A percentile compares a stretch with the other conserved stretches of the same genome.
Evolutionary conservation across 2,888 invertebrate species (phyloP).

Genomic region (Tridacna gigas): DNA sequence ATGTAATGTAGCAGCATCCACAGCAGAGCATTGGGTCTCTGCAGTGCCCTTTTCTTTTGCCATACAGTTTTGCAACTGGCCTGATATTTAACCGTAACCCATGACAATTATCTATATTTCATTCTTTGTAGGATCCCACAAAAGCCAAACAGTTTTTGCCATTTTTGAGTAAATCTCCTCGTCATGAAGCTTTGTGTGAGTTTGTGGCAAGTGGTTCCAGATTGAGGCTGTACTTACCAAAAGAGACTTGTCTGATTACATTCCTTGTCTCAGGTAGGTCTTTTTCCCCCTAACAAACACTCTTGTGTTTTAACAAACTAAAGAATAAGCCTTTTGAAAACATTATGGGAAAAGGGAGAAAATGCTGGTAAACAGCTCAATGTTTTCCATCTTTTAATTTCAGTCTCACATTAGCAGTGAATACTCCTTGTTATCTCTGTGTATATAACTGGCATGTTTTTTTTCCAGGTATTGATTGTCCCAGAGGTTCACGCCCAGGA

Average conservation of each 20-base stretch:
- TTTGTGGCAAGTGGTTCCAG: conserved; percentile 98
- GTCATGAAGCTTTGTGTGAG: conserved; percentile 96
- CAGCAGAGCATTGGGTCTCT: too few species aligned
- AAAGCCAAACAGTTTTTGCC: conserved; percentile 97
- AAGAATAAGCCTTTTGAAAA: too few species aligned
- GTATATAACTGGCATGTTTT: neutral
- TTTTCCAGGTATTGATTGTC: conserved; percentile 90
- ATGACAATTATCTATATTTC: neutral
- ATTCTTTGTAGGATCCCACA: conserved; percentile 87
- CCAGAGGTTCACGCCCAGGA: conserved; percentile 91
- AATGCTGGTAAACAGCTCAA: too few species aligned
- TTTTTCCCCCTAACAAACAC: neutral
- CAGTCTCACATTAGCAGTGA: too few species aligned
- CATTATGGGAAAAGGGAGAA: too few species aligned
- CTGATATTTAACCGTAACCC: too few species aligned
- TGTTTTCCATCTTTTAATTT: too few species aligned
- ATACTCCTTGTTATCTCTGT: too few species aligned
- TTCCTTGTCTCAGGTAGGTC: conserved; percentile 92
- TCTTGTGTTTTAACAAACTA: too few species aligned
- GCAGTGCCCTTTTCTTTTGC: too few species aligned
- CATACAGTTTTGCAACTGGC: too few species aligned
- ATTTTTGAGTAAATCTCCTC: conserved; percentile 95
- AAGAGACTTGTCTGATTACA: conserved; percentile 97
- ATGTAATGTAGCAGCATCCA: too few species aligned
- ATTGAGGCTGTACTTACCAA: conserved; percentile 95